Evolutionary conservation across 2,113 vertebrate species (phyloP).

Genomic region (Sinosuthora webbiana): DNA sequence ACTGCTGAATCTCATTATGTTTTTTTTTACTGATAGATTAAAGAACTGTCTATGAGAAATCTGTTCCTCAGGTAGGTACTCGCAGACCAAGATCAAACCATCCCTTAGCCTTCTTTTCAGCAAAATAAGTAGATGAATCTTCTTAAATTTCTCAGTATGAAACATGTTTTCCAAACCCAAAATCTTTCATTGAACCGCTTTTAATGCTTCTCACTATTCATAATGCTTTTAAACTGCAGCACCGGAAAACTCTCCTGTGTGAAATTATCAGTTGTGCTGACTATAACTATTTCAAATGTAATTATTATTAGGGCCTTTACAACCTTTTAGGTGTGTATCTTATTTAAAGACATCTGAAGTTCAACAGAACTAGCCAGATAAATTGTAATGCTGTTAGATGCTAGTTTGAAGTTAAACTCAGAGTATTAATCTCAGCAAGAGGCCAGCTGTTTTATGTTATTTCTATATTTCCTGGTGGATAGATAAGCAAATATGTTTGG

Average conservation of each 20-base stretch:
- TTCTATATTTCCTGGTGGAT: neutral
- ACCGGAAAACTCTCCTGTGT: neutral
- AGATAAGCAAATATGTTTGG: neutral
- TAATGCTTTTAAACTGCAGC: neutral
- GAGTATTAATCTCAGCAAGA: neutral
- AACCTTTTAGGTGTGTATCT: neutral
- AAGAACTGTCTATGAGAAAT: neutral
- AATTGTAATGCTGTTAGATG: neutral
- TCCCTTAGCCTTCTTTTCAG: neutral
- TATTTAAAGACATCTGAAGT: neutral
- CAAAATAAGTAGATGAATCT: neutral
- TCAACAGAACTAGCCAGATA: neutral
- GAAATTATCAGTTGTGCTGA: neutral
- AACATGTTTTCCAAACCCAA: neutral
- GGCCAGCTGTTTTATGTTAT: neutral
- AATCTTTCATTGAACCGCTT: neutral
- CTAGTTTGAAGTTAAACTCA: neutral
- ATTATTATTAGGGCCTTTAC: neutral
- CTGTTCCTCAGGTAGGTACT: neutral
- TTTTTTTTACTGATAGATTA: neutral
- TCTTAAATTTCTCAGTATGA: neutral
- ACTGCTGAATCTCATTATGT: neutral
- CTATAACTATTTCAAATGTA: neutral
- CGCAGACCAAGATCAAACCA: neutral
- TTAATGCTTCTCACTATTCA: neutral